Conservation (phyloP, 2,888 invertebrate genomes). For the Loripinus fragilis region DNA sequence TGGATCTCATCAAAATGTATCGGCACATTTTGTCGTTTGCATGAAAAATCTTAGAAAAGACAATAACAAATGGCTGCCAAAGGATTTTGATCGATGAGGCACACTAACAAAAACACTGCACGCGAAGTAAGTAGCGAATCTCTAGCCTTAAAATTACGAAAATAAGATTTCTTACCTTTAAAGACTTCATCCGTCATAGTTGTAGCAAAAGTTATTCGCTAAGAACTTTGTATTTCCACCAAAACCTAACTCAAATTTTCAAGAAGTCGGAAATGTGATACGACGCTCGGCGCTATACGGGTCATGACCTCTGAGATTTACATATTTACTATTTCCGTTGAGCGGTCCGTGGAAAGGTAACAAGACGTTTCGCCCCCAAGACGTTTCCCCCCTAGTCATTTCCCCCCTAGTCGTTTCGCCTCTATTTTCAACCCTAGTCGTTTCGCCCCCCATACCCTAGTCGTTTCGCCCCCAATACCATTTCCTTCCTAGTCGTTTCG, state of each 20-base stretch:
- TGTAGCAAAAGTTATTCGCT: slow-evolving; percentile 39
- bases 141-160: slow-evolving; percentile 10
- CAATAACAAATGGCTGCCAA: slow-evolving; percentile 22
- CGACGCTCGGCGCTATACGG: slow-evolving; percentile 60
- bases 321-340: slow-evolving; percentile 58
- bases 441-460: too few species aligned
- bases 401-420: too few species aligned
- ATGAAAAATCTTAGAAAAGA: background rate
- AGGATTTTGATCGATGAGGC: slow-evolving; percentile 8
- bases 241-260: slow-evolving; percentile 15
- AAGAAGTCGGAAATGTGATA: slow-evolving; percentile 28
- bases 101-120: slow-evolving; percentile 52
- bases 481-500: too few species aligned
- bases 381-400: too few species aligned
- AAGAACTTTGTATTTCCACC: slow-evolving; percentile 30
- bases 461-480: too few species aligned
- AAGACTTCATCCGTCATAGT: slow-evolving; percentile 73
- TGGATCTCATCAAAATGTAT: background rate
- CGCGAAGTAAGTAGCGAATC: slow-evolving; percentile 29
- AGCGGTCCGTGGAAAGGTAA: too few species aligned
- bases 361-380: too few species aligned
- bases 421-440: too few species aligned
- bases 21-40: background rate
- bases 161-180: slow-evolving; percentile 66
- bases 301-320: slow-evolving; percentile 49